These are phyloP conservation scores for Platycheirus albimanus DNA, from an alignment of 2,888 invertebrate species.

Conservation along the genomic window DNA sequence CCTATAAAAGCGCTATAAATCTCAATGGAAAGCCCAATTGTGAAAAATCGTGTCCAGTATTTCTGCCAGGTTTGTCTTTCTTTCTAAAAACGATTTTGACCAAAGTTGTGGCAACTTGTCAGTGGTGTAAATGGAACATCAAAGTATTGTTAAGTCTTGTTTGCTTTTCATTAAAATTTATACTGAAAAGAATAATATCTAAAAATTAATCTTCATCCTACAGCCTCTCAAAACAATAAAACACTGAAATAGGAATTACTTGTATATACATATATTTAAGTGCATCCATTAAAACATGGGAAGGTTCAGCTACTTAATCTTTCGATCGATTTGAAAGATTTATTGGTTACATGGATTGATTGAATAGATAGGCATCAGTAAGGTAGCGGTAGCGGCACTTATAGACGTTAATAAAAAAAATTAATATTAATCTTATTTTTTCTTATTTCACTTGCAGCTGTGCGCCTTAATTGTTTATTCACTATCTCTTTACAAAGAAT, in stretches of 20 bases:
- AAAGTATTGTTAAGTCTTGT: no score
- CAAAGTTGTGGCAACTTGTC: no score
- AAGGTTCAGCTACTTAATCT: constrained; percentile 15
- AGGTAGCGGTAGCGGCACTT: constrained; percentile 3
- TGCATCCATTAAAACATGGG: constrained; percentile 27
- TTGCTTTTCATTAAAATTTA: no score
- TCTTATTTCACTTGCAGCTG: constrained; percentile 20
- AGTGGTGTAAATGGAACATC: no score
- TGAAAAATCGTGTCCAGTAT: no score
- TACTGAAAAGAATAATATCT: no score
- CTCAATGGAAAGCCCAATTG: no score
- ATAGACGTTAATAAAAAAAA: neutral
- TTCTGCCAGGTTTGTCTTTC: no score
- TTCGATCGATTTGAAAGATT: constrained; percentile 41
- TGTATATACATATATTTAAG: constrained; percentile 5
- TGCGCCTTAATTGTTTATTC: constrained; percentile 17
- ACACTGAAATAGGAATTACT: neutral
- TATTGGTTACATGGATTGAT: constrained; percentile 34
- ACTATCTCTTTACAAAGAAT: neutral
- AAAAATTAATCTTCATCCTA: no score
- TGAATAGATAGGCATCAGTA: neutral
- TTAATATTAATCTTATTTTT: neutral
- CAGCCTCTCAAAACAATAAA: neutral
- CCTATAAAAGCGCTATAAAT: no score
- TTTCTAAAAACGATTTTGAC: no score